These are phyloP conservation scores for Gymnosoma rotundatum DNA, from an alignment of 2,888 invertebrate genomes.

Conservation along the genomic window DNA sequence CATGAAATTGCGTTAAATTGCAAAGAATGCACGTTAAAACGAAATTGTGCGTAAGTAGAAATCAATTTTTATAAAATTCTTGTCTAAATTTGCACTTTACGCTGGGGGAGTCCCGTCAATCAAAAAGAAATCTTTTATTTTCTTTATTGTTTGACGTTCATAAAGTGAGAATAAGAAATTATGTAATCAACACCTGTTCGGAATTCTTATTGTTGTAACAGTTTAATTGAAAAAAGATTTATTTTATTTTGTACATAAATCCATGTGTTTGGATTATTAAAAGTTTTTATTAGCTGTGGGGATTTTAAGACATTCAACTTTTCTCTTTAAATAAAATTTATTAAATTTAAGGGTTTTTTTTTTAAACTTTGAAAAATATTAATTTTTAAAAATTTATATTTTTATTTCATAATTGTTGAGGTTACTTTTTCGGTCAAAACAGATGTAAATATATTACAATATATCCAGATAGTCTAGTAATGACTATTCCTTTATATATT, in stretches of 20 bases:
- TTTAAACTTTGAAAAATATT: too few species aligned
- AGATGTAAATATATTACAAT: constrained; percentile 2
- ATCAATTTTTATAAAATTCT: constrained; percentile 49
- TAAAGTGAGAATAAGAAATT: constrained; percentile 67
- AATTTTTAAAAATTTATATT: background rate
- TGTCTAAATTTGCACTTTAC: constrained; percentile 27
- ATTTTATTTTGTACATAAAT: constrained; percentile 27
- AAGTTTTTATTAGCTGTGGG: background rate
- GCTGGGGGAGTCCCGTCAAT: constrained; percentile 69
- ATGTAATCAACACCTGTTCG: constrained; percentile 68
- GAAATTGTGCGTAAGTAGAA: constrained; percentile 67
- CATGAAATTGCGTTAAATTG: constrained; percentile 67
- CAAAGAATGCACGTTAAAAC: constrained; percentile 34
- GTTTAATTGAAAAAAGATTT: constrained; percentile 40
- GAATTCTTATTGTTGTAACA: constrained; percentile 41
- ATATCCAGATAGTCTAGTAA: too few species aligned
- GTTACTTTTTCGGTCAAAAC: constrained; percentile 47
- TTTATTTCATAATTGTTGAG: background rate
- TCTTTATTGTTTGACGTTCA: constrained; percentile 13
- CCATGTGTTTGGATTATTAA: constrained; percentile 26
- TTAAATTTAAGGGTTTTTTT: too few species aligned
- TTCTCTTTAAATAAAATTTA: too few species aligned
- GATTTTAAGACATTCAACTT: background rate
- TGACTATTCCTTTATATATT: too few species aligned
- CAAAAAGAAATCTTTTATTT: constrained; percentile 37